Evolutionary conservation across 2,888 invertebrate genomes (phyloP).

Genomic region (Cataglyphis rosenhaueri): DNA sequence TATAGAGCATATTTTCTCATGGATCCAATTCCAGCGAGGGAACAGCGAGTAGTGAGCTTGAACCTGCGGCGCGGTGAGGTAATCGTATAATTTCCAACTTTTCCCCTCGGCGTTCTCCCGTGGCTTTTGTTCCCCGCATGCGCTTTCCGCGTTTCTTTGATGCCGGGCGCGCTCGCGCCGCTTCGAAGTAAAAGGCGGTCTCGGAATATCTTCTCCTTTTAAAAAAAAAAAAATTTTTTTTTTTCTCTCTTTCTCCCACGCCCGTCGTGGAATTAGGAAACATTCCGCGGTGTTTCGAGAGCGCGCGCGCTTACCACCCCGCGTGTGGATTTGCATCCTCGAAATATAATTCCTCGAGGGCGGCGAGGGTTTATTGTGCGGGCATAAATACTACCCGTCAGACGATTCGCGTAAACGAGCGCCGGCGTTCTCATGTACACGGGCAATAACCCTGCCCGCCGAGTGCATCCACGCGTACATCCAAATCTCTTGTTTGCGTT

Average conservation of each 20-base stretch:
- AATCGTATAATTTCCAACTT: conserved; percentile 57
- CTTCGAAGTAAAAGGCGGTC: conserved; percentile 60
- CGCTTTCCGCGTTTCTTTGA: conserved; percentile 57
- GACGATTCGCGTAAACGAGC: conserved; percentile 49
- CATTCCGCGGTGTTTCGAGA: conserved; percentile 25
- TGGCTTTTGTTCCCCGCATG: conserved; percentile 40
- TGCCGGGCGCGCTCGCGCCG: conserved; percentile 25
- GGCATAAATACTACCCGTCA: conserved; percentile 51
- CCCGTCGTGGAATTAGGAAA: conserved; percentile 21
- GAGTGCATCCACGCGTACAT: conserved; percentile 6
- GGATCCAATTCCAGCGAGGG: conserved; percentile 36
- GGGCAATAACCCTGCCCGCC: conserved; percentile 33
- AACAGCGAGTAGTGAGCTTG: conserved; percentile 2
- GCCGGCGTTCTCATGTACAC: conserved; percentile 24
- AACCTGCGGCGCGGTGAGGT: conserved; percentile 15
- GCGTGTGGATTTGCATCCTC: conserved; percentile 50
- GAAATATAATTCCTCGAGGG: conserved; percentile 55
- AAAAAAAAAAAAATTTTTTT: too few species aligned
- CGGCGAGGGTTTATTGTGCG: conserved; percentile 49
- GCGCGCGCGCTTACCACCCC: conserved; percentile 4
- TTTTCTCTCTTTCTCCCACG: neutral
- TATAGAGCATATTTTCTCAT: conserved; percentile 29
- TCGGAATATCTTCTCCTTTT: conserved; percentile 30
- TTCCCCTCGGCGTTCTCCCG: conserved; percentile 47
- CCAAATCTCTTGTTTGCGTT: conserved; percentile 36